phyloP scores from a whole-genome alignment of 2,888 invertebrate species.

The Azorinus chamasolen region DNA sequence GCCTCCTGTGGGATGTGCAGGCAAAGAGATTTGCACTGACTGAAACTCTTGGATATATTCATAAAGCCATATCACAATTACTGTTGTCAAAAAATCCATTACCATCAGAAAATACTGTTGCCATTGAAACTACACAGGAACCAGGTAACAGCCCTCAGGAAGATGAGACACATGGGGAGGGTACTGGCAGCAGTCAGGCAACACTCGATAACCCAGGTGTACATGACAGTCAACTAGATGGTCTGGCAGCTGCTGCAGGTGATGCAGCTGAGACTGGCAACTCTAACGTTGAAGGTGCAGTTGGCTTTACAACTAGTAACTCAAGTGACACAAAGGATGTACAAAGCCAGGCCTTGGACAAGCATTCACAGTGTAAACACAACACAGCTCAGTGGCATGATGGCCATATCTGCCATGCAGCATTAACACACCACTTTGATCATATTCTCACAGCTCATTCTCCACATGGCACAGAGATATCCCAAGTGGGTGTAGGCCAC shows the following conservation, averaged over 20 bases:
- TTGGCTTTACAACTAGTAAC: not conserved
- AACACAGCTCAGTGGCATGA: conserved; percentile 17
- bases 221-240: too few relatives aligned
- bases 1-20: conserved; percentile 81
- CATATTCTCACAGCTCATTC: conserved; percentile 58
- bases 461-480: conserved; percentile 39
- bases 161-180: too few relatives aligned
- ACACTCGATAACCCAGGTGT: too few relatives aligned
- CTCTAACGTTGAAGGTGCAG: not conserved
- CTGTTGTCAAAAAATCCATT: conserved; percentile 70
- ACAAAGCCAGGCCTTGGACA: too few relatives aligned
- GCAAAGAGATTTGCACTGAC: conserved; percentile 79
- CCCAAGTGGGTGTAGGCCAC: conserved; percentile 15
- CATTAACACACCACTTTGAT: conserved; percentile 62
- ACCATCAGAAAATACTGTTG: conserved; percentile 34
- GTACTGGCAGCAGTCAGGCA: too few relatives aligned
- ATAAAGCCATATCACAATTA: conserved; percentile 80
- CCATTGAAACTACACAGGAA: conserved; percentile 37
- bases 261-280: too few relatives aligned
- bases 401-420: conserved; percentile 52
- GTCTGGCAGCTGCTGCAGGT: too few relatives aligned
- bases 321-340: not conserved
- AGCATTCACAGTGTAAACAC: too few relatives aligned
- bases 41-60: conserved; percentile 81
- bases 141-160: not conserved